Base-by-base conservation (phyloP, 2,113 vertebrate species). In the Salvelinus sp. region DNA sequence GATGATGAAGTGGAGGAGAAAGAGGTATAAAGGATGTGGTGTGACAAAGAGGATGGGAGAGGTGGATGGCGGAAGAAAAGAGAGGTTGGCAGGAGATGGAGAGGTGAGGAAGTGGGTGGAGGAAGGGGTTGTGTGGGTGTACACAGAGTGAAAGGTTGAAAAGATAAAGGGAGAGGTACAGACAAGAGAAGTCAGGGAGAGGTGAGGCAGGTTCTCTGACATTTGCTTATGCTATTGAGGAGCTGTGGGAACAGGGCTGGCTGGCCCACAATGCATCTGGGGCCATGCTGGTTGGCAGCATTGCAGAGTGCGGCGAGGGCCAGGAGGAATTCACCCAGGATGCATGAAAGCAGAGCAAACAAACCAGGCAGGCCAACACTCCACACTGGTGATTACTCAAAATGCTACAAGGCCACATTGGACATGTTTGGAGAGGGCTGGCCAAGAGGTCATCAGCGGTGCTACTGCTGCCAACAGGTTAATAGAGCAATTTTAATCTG, bases 151-250 rank as follows among this genome's bases (percentile, higher is more conserved):
- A 28, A 75, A 44, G 44, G n/a, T 47, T 3, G 68, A 69, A 3
- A 23, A 57, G 77, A 9, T 18, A 38, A 18, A 71, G 72, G 16
- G 12, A 23, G 66, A 54, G 30, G 60, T 14, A 69, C 16, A 66
- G 58, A 48, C 74, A 75, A 28, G 28, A 5, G 30, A 44, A 76
- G 68, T 82, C 71, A 81, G 10, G 22, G 58, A 76, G 68, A 83
- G 69, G 80, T 81, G 78, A 77, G 48, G 28, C 63, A 69, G 72
- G 89, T 89, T 92, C 90, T 87, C 88, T 96, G 95, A 96, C 95
- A 98, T 97, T 80, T 88, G 86, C 86, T 77, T 97, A 98, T 98
- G 97, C 93, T 96, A 98, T 98, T 97, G 89, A 82, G 88, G 92
- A 87, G 94, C 95, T 95, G 95, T 96, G 95, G 94, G 94, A 93